Conservation (phyloP, 2,888 invertebrate genomes). For the Heteropelma amictum region DNA sequence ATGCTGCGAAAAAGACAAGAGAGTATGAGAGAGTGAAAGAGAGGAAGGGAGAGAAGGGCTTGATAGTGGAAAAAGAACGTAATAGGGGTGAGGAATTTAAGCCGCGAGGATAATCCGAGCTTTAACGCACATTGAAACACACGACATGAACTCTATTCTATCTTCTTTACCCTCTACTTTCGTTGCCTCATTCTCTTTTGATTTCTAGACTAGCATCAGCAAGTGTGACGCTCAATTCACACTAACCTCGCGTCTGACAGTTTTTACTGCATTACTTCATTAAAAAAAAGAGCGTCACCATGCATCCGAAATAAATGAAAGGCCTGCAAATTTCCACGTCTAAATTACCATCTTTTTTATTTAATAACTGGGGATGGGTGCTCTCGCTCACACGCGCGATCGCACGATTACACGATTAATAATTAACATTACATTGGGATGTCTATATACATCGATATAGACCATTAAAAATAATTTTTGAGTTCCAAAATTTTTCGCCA, state of each 20-base stretch:
- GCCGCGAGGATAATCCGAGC: conserved; percentile 69
- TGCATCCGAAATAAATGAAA: background rate
- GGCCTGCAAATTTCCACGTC: too few species aligned
- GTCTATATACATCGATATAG: too few species aligned
- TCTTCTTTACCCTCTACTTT: conserved; percentile 31
- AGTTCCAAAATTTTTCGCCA: too few species aligned
- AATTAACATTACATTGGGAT: too few species aligned
- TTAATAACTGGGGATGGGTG: too few species aligned
- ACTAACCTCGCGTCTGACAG: conserved; percentile 9
- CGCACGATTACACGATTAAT: too few species aligned
- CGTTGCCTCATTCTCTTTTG: conserved; percentile 26
- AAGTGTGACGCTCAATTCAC: conserved; percentile 10
- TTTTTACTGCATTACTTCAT: conserved; percentile 1
- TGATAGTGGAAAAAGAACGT: background rate
- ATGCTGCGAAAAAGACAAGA: background rate
- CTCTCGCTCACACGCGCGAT: too few species aligned
- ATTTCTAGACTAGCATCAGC: conserved; percentile 42
- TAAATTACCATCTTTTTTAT: too few species aligned
- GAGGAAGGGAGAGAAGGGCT: background rate
- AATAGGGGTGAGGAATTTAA: conserved; percentile 59
- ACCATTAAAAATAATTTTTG: too few species aligned
- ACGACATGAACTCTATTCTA: conserved; percentile 59
- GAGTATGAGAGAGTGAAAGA: background rate
- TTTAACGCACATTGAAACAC: conserved; percentile 67
- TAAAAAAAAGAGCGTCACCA: background rate